Evolutionary conservation across 1,140 invertebrate genomes (phyloP).

Genomic region (Pararge aegeria): DNA sequence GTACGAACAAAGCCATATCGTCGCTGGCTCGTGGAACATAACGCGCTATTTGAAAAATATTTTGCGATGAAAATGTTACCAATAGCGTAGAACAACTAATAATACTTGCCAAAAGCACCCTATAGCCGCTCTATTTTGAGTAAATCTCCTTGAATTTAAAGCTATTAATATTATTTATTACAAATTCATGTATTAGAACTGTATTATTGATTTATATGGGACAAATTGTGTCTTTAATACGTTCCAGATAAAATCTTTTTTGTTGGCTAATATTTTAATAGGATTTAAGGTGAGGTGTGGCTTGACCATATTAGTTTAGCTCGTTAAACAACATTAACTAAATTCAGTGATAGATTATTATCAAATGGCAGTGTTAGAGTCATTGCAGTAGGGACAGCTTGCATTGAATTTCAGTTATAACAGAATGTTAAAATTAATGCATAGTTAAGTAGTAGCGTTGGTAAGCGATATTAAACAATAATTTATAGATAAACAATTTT

Average conservation of each 20-base stretch:
- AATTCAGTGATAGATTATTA: constrained; percentile 5
- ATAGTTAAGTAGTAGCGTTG: background rate
- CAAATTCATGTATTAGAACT: background rate
- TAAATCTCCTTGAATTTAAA: background rate
- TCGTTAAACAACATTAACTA: background rate
- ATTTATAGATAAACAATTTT: too few relatives aligned
- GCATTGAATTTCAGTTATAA: background rate
- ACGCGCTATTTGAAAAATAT: too few relatives aligned
- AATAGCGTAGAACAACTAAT: too few relatives aligned
- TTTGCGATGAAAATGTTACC: too few relatives aligned
- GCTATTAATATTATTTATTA: background rate
- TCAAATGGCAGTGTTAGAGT: background rate
- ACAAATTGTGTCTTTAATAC: constrained; percentile 4
- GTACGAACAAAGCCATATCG: too few relatives aligned
- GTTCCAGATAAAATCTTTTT: constrained; percentile 6
- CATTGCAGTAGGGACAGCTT: background rate
- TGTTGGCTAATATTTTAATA: constrained; percentile 1
- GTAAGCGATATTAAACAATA: too few relatives aligned
- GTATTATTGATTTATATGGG: constrained; percentile 5
- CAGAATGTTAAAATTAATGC: background rate
- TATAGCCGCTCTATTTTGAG: background rate
- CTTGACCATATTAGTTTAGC: constrained; percentile 1
- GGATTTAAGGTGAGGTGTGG: background rate
- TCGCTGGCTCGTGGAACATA: too few relatives aligned
- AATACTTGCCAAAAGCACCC: too few relatives aligned